Percentiles rank a stretch among this genome's conserved stretches.
phyloP scores from a whole-genome alignment of 2,888 invertebrate species.

The Toxonevra muliebris region DNA sequence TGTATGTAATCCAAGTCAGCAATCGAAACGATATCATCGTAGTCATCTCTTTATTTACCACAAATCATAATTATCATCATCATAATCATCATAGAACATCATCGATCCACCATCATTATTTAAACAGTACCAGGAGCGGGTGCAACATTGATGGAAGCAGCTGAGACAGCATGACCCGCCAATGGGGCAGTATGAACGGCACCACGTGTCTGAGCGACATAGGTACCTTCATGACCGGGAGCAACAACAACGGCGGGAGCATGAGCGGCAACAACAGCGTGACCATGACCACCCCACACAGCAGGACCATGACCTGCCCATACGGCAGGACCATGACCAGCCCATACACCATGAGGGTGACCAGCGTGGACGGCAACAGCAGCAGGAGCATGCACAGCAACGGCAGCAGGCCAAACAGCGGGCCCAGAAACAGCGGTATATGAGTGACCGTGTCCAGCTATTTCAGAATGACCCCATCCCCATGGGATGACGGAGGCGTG shows the following conservation, averaged over 20 bases:
- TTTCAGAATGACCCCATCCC: conserved; percentile 44
- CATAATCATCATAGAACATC: too few relatives aligned
- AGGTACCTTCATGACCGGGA: conserved; percentile 61
- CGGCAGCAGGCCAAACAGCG: conserved; percentile 39
- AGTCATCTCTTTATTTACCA: too few relatives aligned
- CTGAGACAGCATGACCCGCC: conserved; percentile 61
- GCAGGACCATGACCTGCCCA: conserved; percentile 43
- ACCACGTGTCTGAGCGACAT: conserved; percentile 63
- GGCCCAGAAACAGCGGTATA: conserved; percentile 51
- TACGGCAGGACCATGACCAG: conserved; percentile 30
- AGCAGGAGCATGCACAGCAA: conserved; percentile 40
- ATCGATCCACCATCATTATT: conserved; percentile 3
- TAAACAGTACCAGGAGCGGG: conserved; percentile 62
- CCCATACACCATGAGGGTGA: conserved; percentile 28
- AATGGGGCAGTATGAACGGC: conserved; percentile 63
- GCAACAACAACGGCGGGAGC: conserved; percentile 33
- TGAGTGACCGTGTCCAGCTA: conserved; percentile 49
- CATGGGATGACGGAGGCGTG: conserved; percentile 56
- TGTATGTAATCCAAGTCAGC: not conserved
- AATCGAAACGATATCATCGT: too few relatives aligned
- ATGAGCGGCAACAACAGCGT: conserved; percentile 33
- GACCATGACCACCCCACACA: conserved; percentile 42
- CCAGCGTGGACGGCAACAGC: conserved; percentile 33
- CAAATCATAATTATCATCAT: too few relatives aligned
- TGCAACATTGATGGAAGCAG: conserved; percentile 61